Base-by-base conservation (phyloP, 92 coral and sea anemone genomes). In the Bergia sp. region DNA sequence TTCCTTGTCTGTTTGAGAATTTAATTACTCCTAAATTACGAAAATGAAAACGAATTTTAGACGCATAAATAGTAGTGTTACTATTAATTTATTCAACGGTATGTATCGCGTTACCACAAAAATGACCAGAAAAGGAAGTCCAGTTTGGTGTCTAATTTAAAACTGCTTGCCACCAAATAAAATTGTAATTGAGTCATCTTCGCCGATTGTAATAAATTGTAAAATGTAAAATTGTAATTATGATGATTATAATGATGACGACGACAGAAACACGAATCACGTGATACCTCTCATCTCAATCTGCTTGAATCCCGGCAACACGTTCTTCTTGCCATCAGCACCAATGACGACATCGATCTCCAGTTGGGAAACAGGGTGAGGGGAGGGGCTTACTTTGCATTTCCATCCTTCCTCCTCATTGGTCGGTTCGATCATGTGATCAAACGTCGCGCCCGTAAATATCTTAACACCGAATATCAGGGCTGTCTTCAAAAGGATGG, bases 291-390 rank as follows among this genome's bases (percentile, higher is more conserved):
- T 92, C 99, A 96, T 96, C 88, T 96, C 99, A 80, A 96, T 96
- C 85, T 96, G 99, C 23, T 92, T 92, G 87, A 96, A 96, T 36
- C 96, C 95, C 37, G 99, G 99, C 16, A 96, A 85, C 69, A 94
- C 97, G 87, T 96, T 96, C 88, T 94, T 96, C 90, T 96, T 96
- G 45, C 99, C 99, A 77, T 96, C 99, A 29, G 99, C 99, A 37
- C 99, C 99, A 71, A 96, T 91, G 37, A 96, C 92, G 40, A 96
- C 96, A 66, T 96, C 99, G 36, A 94, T 85, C 79, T 95, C 98
- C 69, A 81, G 86, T 80, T 94, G 90, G 81, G 92, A 92, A 66
- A 96, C 93, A 45, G 96, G 94, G 76, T 95, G 98, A 85, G 87
- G 78, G 76, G 86, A 91, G 20, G 99, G 99, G 49, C 95, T 93